Evolutionary conservation across 1,140 invertebrate species (phyloP).

Genomic region (Orius laevigatus): DNA sequence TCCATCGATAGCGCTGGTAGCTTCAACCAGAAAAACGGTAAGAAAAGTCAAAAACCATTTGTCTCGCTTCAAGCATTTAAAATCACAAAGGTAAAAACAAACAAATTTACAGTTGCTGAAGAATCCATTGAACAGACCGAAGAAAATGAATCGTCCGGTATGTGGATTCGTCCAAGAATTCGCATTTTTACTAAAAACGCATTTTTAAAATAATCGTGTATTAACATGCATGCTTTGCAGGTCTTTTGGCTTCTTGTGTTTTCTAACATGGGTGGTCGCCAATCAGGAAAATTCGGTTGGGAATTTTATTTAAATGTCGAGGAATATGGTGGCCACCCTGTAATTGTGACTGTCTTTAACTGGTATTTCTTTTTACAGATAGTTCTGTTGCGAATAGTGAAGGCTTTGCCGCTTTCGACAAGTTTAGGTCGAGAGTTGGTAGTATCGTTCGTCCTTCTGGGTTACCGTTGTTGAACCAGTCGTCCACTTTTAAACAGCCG

Average conservation of each 20-base stretch:
- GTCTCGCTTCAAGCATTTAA: neutral
- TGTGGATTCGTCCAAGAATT: neutral
- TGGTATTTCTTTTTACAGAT: constrained; percentile 4
- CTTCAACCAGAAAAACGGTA: constrained; percentile 12
- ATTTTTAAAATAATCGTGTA: neutral
- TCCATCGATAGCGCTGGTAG: constrained; percentile 24
- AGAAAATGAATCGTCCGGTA: constrained; percentile 11
- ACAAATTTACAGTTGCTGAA: neutral
- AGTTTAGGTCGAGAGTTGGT: constrained; percentile 37
- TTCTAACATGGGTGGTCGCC: no score
- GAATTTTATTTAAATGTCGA: no score
- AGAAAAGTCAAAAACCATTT: neutral
- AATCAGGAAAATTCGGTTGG: no score
- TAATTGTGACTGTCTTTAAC: neutral
- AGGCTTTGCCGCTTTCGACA: constrained; percentile 38
- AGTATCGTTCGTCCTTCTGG: constrained; percentile 42
- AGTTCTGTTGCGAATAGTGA: constrained; percentile 19
- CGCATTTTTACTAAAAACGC: neutral
- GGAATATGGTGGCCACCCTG: neutral
- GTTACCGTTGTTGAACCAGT: constrained; percentile 22
- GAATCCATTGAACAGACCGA: neutral
- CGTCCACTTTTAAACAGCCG: constrained; percentile 20
- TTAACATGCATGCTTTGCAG: no score
- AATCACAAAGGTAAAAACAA: neutral
- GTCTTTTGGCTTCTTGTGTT: neutral